A percentile compares a stretch with the other conserved stretches of the same genome.
Evolutionary conservation across 2,797 vertebrate genomes (phyloP).

Genomic region (Erethizon dorsatum): DNA sequence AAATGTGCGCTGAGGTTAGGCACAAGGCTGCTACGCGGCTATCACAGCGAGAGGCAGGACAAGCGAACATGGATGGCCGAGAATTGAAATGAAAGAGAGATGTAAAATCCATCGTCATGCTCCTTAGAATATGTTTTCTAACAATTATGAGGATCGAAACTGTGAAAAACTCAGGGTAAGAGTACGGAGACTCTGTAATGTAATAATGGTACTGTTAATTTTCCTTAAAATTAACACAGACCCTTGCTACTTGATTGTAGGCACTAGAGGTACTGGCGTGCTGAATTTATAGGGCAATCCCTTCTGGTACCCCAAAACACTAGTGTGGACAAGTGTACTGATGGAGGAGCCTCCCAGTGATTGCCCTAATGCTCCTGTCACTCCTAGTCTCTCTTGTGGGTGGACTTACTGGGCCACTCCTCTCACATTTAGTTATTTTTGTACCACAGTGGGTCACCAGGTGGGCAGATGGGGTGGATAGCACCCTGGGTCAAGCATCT

Average conservation of each 20-base stretch:
- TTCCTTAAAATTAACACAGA: no score
- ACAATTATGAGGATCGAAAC: not conserved
- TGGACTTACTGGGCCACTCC: no score
- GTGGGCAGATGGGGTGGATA: not conserved
- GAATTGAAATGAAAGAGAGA: rapidly evolving
- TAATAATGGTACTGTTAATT: no score
- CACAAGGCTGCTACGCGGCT: rapidly evolving
- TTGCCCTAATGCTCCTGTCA: not conserved
- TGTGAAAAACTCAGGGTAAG: not conserved
- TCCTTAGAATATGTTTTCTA: not conserved
- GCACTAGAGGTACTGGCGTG: rapidly evolving
- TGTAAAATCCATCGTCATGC: rapidly evolving
- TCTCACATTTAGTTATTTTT: not conserved
- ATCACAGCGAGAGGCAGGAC: rapidly evolving
- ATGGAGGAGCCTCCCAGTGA: not conserved
- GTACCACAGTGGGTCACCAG: rapidly evolving
- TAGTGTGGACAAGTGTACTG: rapidly evolving
- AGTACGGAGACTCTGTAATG: not conserved
- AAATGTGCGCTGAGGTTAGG: rapidly evolving
- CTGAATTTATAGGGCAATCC: rapidly evolving
- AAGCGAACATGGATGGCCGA: rapidly evolving
- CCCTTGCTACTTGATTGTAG: rapidly evolving
- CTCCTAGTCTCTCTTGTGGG: not conserved
- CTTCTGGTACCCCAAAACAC: no score
- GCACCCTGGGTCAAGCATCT: rapidly evolving